Conservation (phyloP, 2,888 invertebrate genomes). For the Melipona beecheii region DNA sequence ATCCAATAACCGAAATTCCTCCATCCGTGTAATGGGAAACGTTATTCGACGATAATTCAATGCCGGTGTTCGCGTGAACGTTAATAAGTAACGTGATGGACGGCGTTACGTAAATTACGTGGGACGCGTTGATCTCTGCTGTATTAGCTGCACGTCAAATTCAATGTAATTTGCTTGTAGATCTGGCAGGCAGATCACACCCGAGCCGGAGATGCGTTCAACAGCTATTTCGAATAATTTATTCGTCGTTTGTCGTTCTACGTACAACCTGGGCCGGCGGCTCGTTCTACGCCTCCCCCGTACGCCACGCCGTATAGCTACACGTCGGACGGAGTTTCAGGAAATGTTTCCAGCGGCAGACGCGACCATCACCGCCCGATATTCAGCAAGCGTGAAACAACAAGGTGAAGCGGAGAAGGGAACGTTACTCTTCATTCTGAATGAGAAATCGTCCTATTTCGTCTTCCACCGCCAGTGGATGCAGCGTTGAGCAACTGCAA, state of each 20-base stretch:
- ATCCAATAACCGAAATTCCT: neutral
- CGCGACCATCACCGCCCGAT: slow-evolving; percentile 20
- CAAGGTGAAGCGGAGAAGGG: slow-evolving; percentile 12
- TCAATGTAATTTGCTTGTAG: slow-evolving; percentile 62
- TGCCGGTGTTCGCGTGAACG: slow-evolving; percentile 29
- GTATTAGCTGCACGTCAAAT: slow-evolving; percentile 55
- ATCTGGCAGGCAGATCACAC: slow-evolving; percentile 39
- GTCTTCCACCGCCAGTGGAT: slow-evolving; percentile 35
- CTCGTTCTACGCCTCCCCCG: no score
- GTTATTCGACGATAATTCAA: slow-evolving; percentile 45
- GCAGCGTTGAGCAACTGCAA: slow-evolving; percentile 36
- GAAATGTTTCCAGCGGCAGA: neutral
- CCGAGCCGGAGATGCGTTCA: slow-evolving; percentile 1
- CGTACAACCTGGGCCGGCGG: no score
- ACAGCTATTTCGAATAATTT: slow-evolving; percentile 32
- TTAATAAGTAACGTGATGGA: slow-evolving; percentile 56
- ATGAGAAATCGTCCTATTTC: slow-evolving; percentile 64
- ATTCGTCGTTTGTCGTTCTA: neutral
- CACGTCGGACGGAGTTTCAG: neutral
- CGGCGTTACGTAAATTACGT: slow-evolving; percentile 44
- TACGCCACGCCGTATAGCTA: neutral
- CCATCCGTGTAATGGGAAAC: neutral
- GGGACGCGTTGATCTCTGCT: slow-evolving; percentile 42
- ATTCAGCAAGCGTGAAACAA: slow-evolving; percentile 43
- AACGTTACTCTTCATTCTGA: slow-evolving; percentile 58